Percentiles rank a stretch among this genome's conserved stretches.
Evolutionary conservation across 2,113 vertebrate species (phyloP).

Genomic region (Naja naja): DNA sequence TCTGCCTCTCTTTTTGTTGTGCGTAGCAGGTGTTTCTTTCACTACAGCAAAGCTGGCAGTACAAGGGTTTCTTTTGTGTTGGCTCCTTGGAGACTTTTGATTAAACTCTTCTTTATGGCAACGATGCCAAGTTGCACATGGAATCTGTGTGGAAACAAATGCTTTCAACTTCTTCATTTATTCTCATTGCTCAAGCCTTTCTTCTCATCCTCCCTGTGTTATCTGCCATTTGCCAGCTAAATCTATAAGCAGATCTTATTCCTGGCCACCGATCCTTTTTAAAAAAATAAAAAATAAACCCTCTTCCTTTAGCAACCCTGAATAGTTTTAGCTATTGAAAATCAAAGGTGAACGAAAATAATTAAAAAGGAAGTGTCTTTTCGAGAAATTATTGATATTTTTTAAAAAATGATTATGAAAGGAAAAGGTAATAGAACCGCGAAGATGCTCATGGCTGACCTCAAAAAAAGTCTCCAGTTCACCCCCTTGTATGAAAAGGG

Average conservation of each 20-base stretch:
- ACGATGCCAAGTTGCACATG: constrained; percentile 49
- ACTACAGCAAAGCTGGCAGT: constrained; percentile 47
- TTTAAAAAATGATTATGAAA: neutral
- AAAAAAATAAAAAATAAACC: too few relatives aligned
- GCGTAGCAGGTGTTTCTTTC: constrained; percentile 66
- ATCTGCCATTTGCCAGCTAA: constrained; percentile 4
- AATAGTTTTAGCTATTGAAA: neutral
- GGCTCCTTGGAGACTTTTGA: constrained; percentile 58
- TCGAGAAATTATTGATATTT: neutral
- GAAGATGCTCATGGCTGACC: neutral
- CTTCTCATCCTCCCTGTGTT: constrained; percentile 12
- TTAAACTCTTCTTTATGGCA: constrained; percentile 64
- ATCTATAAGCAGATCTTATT: neutral
- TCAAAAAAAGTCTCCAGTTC: neutral
- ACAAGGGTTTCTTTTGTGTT: constrained; percentile 57
- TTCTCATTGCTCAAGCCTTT: constrained; percentile 9
- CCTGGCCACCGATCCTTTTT: neutral
- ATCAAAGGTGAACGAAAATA: neutral
- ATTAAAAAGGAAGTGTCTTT: neutral
- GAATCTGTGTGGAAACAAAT: constrained; percentile 45
- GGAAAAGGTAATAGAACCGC: neutral
- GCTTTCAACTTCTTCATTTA: constrained; percentile 39
- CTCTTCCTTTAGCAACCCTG: neutral
- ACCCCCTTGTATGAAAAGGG: neutral
- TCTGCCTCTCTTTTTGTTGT: constrained; percentile 55